Percentiles rank a stretch among this genome's conserved stretches.
phyloP scores from a whole-genome alignment of 2,888 invertebrate species.

The Fissipunctia ypsillon region DNA sequence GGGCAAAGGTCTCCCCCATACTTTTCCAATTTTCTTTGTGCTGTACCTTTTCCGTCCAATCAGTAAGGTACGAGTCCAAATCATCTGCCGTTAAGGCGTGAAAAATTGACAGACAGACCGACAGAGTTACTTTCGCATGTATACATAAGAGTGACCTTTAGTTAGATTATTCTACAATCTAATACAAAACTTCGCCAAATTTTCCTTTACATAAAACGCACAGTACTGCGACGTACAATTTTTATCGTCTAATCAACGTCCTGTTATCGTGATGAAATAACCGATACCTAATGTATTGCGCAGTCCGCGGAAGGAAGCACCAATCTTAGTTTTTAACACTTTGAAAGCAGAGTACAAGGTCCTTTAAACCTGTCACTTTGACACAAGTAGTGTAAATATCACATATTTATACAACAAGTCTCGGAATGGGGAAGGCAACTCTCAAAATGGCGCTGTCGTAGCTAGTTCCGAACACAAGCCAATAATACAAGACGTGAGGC shows the following conservation, averaged over 20 bases:
- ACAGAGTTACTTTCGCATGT: no score
- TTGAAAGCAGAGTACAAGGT: not conserved
- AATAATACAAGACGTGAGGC: no score
- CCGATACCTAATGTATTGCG: conserved; percentile 34
- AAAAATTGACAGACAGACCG: no score
- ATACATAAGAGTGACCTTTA: not conserved
- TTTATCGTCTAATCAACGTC: conserved; percentile 20
- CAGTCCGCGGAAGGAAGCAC: conserved; percentile 43
- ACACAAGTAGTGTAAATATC: not conserved
- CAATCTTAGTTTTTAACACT: conserved; percentile 15
- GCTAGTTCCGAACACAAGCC: no score
- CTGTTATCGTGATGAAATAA: conserved; percentile 22
- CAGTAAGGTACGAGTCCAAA: no score
- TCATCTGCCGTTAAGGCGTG: no score
- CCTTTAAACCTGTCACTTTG: conserved; percentile 1
- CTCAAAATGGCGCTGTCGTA: no score
- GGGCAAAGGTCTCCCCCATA: no score
- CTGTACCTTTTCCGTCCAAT: no score
- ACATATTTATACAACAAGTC: no score
- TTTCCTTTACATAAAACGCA: not conserved
- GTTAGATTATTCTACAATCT: not conserved
- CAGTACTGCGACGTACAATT: conserved; percentile 15
- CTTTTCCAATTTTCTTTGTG: no score
- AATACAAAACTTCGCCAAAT: not conserved
- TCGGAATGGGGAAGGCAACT: no score